Evolutionary conservation across 1,140 invertebrate species (phyloP).

Genomic region (Nixonia krombeini): DNA sequence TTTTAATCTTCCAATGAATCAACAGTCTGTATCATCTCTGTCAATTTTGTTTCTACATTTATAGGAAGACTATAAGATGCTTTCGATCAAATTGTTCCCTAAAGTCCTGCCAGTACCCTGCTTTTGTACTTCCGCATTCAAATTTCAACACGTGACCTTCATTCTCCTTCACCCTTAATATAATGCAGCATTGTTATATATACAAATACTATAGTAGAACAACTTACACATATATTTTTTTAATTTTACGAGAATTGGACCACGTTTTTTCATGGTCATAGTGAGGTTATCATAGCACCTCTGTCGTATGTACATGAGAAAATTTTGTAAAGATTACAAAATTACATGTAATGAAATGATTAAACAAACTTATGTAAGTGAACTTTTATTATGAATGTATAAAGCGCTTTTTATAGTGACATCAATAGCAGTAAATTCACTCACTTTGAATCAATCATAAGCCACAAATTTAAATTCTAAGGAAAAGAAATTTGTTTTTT

Average conservation of each 20-base stretch:
- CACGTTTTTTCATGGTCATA: constrained; percentile 9
- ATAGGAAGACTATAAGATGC: constrained; percentile 46
- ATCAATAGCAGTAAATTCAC: too few relatives aligned
- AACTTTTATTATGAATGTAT: too few relatives aligned
- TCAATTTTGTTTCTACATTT: constrained; percentile 37
- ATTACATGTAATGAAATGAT: constrained; percentile 20
- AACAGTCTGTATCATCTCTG: constrained; percentile 39
- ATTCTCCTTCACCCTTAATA: constrained; percentile 17
- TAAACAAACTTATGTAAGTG: too few relatives aligned
- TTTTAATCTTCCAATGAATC: constrained; percentile 25
- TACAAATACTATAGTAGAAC: constrained; percentile 37
- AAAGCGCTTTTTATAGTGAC: too few relatives aligned
- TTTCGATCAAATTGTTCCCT: constrained; percentile 48
- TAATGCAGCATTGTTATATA: constrained; percentile 20
- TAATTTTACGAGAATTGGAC: constrained; percentile 18
- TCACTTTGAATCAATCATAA: too few relatives aligned
- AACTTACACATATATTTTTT: constrained; percentile 28
- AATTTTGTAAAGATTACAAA: constrained; percentile 24
- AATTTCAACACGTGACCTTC: constrained; percentile 8
- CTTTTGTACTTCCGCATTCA: constrained; percentile 42
- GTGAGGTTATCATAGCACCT: constrained; percentile 8
- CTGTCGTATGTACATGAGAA: constrained; percentile 34
- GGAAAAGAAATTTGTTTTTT: too few relatives aligned
- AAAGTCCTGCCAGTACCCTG: constrained; percentile 39
- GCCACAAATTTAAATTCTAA: too few relatives aligned